Evolutionary conservation across 2,888 invertebrate genomes (phyloP), one percentile per base, ranked within the genome.

Genomic region (Atrina japonica): DNA sequence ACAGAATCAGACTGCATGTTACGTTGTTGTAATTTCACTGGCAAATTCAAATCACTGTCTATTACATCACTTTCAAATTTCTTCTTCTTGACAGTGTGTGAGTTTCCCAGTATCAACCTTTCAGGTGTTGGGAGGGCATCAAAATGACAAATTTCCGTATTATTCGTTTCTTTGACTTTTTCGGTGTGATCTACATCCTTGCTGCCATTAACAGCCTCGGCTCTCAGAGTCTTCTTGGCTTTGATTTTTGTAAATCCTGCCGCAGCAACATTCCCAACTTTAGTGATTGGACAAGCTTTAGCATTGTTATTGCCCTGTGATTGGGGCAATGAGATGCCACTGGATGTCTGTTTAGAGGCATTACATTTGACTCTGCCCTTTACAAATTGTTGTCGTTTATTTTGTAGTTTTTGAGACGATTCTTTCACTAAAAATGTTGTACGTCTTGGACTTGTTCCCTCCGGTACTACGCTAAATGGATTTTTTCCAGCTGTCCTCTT

Each of bases 401-500:
- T n/a, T n/a, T n/a, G n/a, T n/a, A n/a, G n/a, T 63, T 27, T n/a
- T n/a, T n/a, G 5, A 29, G 53, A 23, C 9, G 29, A 29, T 18
- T 16, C 61, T 45, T 66, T 66, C 35, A 85, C 77, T 11, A 81
- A 78, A 43, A 81, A 83, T 9, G 85, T 85, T 56, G 81, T 81
- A 16, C 85, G 68, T 35, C 83, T 72, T 21, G 85, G 85, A 65
- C 82, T 83, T 9, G 78, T 80, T 21, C 35, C 40, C 1, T 65
- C 67, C 14, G 49, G 55, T 7, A 59, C 63, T 21, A 66, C 49
- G n/a, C 67, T 61, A 52, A 75, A 71, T 35, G 70, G 70, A 35
- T 70, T 70, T 40, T 66, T 56, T 1, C 66, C 65, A 5, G 47
- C 56, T n/a, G 41, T 43, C 16, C 40, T 41, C 49, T 66, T 72